These are phyloP conservation scores for Pomatostomus ruficeps DNA, from an alignment of 2,113 vertebrate genomes.

Conservation along the genomic window DNA sequence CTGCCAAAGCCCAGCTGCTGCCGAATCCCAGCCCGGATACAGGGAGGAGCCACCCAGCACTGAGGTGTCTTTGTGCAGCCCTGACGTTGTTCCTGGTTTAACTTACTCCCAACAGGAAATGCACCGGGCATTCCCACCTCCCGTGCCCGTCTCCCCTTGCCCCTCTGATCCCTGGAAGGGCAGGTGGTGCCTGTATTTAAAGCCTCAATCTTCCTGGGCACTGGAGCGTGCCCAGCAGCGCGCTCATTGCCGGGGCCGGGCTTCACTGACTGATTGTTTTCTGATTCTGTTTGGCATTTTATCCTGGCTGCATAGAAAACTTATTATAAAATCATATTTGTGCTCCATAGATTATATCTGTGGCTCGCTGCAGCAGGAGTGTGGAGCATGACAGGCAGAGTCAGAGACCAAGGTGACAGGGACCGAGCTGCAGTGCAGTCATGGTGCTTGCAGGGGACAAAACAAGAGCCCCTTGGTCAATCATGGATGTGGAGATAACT, in stretches of 20 bases:
- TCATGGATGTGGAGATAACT: too few species aligned
- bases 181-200: background rate
- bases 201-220: conserved; percentile 40
- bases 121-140: fast-evolving
- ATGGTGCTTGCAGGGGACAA: background rate
- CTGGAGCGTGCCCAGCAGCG: background rate
- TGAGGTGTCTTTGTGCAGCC: background rate
- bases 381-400: background rate
- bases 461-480: background rate
- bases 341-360: conserved; percentile 24
- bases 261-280: conserved; percentile 53
- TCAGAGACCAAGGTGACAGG: background rate
- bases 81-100: background rate
- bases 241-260: background rate
- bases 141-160: background rate
- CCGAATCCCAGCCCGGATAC: fast-evolving
- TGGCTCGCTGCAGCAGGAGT: background rate
- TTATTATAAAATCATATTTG: conserved; percentile 55
- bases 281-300: conserved; percentile 63
- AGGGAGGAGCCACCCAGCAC: fast-evolving
- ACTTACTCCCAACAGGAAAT: background rate
- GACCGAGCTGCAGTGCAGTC: background rate
- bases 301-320: conserved; percentile 47
- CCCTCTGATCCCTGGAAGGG: background rate
- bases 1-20: background rate